These are phyloP conservation scores for Meloe dianella DNA, from an alignment of 2,888 invertebrate genomes.

Conservation along the genomic window DNA sequence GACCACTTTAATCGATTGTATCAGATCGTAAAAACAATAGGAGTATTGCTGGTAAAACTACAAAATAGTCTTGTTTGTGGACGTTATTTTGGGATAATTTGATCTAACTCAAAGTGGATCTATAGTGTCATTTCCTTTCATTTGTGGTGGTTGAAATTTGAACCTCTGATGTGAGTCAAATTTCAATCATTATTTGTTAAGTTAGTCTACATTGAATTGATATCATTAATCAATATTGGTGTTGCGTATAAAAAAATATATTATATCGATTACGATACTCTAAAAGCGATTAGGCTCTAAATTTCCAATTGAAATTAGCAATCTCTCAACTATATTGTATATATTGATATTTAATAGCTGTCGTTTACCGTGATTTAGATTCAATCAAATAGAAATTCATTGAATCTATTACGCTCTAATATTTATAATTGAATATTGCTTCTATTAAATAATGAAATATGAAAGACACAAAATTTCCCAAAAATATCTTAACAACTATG, in stretches of 20 bases:
- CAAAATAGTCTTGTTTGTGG: neutral
- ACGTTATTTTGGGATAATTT: neutral
- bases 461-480: neutral
- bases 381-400: neutral
- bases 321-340: neutral
- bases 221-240: neutral
- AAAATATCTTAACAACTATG: neutral
- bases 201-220: neutral
- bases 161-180: neutral
- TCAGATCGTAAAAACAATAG: neutral
- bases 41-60: neutral
- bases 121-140: neutral
- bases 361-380: neutral
- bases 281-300: slow-evolving; percentile 1
- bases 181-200: neutral
- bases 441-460: neutral
- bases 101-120: neutral
- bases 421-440: neutral
- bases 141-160: slow-evolving; percentile 1
- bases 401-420: neutral
- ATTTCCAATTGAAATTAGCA: slow-evolving; percentile 6
- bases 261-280: slow-evolving; percentile 1
- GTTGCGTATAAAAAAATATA: neutral
- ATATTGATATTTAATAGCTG: slow-evolving; percentile 9
- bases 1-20: neutral